These are phyloP conservation scores for Heliconius hortense DNA, from an alignment of 2,888 invertebrate species.

Conservation along the genomic window DNA sequence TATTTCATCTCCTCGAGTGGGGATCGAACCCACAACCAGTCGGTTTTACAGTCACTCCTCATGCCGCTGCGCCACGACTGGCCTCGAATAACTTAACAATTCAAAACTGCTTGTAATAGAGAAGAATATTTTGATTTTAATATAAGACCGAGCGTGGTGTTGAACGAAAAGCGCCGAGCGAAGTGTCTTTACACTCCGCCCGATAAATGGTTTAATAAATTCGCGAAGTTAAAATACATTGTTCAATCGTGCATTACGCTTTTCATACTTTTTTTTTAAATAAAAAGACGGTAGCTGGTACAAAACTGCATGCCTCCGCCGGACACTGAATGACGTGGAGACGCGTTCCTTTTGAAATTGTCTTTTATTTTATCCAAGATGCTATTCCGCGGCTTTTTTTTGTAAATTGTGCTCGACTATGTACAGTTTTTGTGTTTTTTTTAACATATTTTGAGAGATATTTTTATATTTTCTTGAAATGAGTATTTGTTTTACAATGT, in stretches of 20 bases:
- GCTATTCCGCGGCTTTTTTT: constrained; percentile 31
- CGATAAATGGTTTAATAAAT: constrained; percentile 50
- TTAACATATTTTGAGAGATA: constrained; percentile 4
- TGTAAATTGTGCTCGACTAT: constrained; percentile 31
- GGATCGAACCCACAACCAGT: too few relatives aligned
- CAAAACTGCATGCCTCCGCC: constrained; percentile 62
- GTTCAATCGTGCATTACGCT: constrained; percentile 66
- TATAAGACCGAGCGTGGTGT: too few relatives aligned
- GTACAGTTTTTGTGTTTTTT: constrained; percentile 2
- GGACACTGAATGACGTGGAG: constrained; percentile 70
- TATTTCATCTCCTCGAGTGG: too few relatives aligned
- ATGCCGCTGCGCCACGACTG: too few relatives aligned
- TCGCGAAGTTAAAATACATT: constrained; percentile 65
- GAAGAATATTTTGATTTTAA: too few relatives aligned
- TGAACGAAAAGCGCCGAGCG: background rate
- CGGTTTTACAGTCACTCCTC: too few relatives aligned
- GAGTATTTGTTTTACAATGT: background rate
- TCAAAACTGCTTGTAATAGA: too few relatives aligned
- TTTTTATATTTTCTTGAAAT: constrained; percentile 12
- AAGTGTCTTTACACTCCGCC: background rate
- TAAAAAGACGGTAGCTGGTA: constrained; percentile 73
- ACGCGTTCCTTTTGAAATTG: constrained; percentile 51
- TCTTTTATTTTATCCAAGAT: constrained; percentile 48
- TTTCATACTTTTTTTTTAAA: constrained; percentile 61
- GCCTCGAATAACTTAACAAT: too few relatives aligned